Evolutionary conservation across 2,888 invertebrate genomes (phyloP), one percentile per base, ranked within the genome.

Genomic region (Stenichneumon culpator): DNA sequence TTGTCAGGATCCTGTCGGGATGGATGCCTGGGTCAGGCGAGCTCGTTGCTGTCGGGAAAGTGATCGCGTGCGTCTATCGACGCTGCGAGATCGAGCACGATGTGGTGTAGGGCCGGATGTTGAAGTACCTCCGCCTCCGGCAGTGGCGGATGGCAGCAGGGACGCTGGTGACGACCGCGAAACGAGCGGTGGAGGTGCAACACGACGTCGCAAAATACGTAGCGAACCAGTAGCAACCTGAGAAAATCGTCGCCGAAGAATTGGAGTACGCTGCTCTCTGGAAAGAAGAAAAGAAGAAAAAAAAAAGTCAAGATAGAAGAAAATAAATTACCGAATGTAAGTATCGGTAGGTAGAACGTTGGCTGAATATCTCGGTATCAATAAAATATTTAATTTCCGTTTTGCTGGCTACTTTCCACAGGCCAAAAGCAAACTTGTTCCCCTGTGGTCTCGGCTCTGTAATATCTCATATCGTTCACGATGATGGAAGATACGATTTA

Each of bases 191-290:
- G 99, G 92, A 98, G 95, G 89, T 98, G 97, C 88, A 99, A 95
- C 72, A 98, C 97, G 90, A 98, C 97, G 95, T 98, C 97, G 95
- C 99, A 99, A 95, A 99, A 99, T 88, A 99, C 97, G 95, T 97
- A 99, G 87, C 99, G 97, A 88, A 98, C 95, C 87, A 99, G 95
- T 86, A 99, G 95, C 85, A 98, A 95, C 85, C 99, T 96, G 88
- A 99, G 95, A 94, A 99, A 99, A 93, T 99, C 99, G 94, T 99
- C 99, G 60, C 98, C 98, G 94, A 99, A 97, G 94, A 99, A 99
- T 94, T 98, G 97, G 88, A 98, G 95, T 94, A 94, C 90, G 88
- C 94, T 94, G 90, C 90, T 92, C 82, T 95, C 94, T 94, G 91
- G 4, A 82, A 84, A 14, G 32, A 44, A 72, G 52, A 16, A 16